A percentile compares a stretch with the other conserved stretches of the same genome.
Evolutionary conservation across 2,797 vertebrate species (phyloP).

Genomic region (Hoplostethus mediterraneus): DNA sequence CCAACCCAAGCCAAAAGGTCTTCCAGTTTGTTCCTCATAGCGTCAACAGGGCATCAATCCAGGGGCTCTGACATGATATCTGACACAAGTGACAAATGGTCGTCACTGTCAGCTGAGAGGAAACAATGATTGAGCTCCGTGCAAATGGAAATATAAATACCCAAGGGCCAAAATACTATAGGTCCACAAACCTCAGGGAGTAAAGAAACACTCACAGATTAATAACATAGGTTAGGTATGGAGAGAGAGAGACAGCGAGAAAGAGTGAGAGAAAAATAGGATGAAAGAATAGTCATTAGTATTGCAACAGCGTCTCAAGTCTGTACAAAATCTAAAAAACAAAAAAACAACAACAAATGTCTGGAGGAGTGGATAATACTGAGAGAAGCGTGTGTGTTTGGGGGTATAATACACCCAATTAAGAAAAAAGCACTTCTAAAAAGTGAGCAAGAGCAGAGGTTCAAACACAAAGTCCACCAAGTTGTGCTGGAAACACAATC

Average conservation of each 20-base stretch:
- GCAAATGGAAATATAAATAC: constrained; percentile 55
- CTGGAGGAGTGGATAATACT: constrained; percentile 59
- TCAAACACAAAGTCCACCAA: constrained; percentile 88
- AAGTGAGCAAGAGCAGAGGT: constrained; percentile 88
- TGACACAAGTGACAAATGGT: constrained; percentile 61
- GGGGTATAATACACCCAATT: constrained; percentile 76
- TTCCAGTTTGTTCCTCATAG: constrained; percentile 21
- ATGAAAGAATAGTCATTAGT: constrained; percentile 77
- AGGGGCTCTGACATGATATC: constrained; percentile 49
- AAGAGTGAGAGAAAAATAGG: constrained; percentile 25
- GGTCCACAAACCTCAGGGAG: constrained; percentile 59
- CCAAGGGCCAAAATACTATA: constrained; percentile 53
- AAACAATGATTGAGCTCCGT: constrained; percentile 61
- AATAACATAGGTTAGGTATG: constrained; percentile 59
- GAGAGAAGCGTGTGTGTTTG: constrained; percentile 46
- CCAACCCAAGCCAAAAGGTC: constrained; percentile 37
- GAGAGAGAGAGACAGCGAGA: not conserved
- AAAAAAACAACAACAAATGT: constrained; percentile 35
- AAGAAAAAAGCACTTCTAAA: constrained; percentile 85
- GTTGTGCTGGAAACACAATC: constrained; percentile 90
- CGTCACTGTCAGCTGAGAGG: constrained; percentile 41
- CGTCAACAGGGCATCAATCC: constrained; percentile 28
- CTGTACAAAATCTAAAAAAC: constrained; percentile 79
- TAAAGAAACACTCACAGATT: constrained; percentile 64
- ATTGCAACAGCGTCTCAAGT: constrained; percentile 83